Evolutionary conservation across 2,797 vertebrate genomes (phyloP), one percentile per base, ranked within the genome.

Genomic region (Myotis myotis): DNA sequence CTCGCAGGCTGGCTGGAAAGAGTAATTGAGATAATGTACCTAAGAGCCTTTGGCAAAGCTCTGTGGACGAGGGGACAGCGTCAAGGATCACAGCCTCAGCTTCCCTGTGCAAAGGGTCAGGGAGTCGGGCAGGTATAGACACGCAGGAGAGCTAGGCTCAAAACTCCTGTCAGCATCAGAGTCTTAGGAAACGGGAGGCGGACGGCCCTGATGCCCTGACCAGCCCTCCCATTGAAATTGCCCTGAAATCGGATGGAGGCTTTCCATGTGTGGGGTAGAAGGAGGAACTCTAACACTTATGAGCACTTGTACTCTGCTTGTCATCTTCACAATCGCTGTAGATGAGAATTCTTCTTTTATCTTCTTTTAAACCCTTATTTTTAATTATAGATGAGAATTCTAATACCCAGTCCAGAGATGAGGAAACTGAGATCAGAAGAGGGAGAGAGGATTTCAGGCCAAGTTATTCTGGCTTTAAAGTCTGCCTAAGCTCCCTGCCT

Each of bases 391-490:
- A 8, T 44, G 62, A n/a, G 16, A 74, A 79, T 64, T 78, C 36
- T 72, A 66, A 87, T 8, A 53, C 12, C 2, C 8, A 38, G 17
- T n/a, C 16, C 51, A 83, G 25, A 51, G 20, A 60, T 28, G 36
- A 60, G 64, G 72, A 89, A 70, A 89, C 68, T 49, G n/a, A 76
- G 38, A 55, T 23, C 41, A 87, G 70, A 47, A 87, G 25, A 60
- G 33, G 20, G 30, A 94, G 44, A 86, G 41, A 41, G 17, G 11
- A 51, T 55, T 36, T 60, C 17, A 79, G 71, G 51, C 30, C 49
- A 72, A 0, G 13, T 66, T 70, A 51, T 25, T 76, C 57, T 82
- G 55, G 38, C 4, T 25, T 79, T 57, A 66, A 36, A 85, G n/a
- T 55, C 53, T 80, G 4, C 9, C 53, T n/a, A 2, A 13, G 41